Conservation (phyloP, 2,888 invertebrate species). For the Octonoba sinensis region DNA sequence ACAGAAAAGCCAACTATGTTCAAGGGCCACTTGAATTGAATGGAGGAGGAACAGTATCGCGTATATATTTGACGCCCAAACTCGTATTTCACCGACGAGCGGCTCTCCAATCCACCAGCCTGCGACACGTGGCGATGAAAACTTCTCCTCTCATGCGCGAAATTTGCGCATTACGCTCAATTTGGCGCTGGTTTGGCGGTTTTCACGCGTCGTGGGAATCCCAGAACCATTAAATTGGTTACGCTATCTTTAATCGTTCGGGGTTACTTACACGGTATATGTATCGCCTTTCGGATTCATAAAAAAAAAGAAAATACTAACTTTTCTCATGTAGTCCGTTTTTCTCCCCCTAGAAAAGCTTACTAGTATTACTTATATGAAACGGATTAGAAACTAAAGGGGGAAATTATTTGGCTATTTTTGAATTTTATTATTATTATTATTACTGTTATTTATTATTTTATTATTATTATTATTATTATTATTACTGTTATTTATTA, state of each 20-base stretch:
- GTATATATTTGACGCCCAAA: background rate
- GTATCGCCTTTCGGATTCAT: no score
- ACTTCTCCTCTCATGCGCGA: slow-evolving; percentile 26
- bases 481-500: no score
- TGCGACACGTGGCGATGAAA: slow-evolving; percentile 15
- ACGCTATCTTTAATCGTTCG: slow-evolving; percentile 26
- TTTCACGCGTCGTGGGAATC: slow-evolving; percentile 46
- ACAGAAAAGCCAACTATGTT: background rate
- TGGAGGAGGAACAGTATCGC: slow-evolving; percentile 1
- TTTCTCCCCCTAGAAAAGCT: no score
- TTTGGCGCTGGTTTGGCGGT: slow-evolving; percentile 48
- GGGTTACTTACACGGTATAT: background rate
- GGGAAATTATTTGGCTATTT: no score
- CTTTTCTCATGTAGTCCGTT: no score
- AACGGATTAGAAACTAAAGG: no score
- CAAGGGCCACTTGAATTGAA: slow-evolving; percentile 28
- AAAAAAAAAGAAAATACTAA: no score
- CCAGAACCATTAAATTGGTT: slow-evolving; percentile 25
- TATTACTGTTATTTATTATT: no score
- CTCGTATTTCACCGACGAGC: slow-evolving; percentile 28
- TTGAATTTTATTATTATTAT: no score
- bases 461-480: no score
- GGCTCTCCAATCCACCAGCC: slow-evolving; percentile 22
- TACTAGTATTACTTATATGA: no score
- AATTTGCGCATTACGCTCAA: slow-evolving; percentile 56